Percentiles rank a stretch among this genome's conserved stretches.
Evolutionary conservation across 2,888 invertebrate species (phyloP).

Genomic region (Pristionchus entomophagus): DNA sequence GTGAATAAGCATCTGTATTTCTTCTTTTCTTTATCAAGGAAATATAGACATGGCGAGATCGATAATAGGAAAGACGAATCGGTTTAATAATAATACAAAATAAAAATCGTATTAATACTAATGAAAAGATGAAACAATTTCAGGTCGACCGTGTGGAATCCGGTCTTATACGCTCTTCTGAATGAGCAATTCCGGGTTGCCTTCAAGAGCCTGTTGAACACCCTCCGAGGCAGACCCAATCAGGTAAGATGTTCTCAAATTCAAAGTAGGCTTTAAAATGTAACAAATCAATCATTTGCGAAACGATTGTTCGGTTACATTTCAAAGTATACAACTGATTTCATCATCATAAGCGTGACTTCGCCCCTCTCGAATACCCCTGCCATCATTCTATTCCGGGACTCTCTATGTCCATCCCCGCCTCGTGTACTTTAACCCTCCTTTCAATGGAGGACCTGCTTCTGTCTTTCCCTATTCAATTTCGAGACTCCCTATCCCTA

Average conservation of each 20-base stretch:
- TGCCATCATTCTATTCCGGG: not conserved
- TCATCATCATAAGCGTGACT: too few relatives aligned
- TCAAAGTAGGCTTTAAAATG: too few relatives aligned
- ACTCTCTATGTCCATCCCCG: slow-evolving; percentile 1
- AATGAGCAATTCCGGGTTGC: slow-evolving; percentile 74
- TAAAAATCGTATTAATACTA: not conserved
- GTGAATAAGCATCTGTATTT: too few relatives aligned
- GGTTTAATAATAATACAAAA: not conserved
- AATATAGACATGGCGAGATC: not conserved
- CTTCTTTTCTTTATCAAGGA: not conserved
- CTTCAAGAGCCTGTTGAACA: slow-evolving; percentile 62
- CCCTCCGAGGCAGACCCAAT: slow-evolving; percentile 49
- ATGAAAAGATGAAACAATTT: not conserved
- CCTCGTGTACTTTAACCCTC: not conserved
- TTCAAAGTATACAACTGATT: too few relatives aligned
- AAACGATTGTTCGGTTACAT: too few relatives aligned
- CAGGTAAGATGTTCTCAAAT: not conserved
- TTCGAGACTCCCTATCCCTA: not conserved
- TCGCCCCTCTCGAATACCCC: not conserved
- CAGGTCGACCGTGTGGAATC: slow-evolving; percentile 73
- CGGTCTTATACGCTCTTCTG: slow-evolving; percentile 70
- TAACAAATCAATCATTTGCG: too few relatives aligned
- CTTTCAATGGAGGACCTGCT: not conserved
- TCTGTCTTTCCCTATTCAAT: not conserved
- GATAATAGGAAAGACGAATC: not conserved